These are phyloP conservation scores for Rhinoderma darwinii DNA, from an alignment of 2,113 vertebrate genomes.

Conservation along the genomic window DNA sequence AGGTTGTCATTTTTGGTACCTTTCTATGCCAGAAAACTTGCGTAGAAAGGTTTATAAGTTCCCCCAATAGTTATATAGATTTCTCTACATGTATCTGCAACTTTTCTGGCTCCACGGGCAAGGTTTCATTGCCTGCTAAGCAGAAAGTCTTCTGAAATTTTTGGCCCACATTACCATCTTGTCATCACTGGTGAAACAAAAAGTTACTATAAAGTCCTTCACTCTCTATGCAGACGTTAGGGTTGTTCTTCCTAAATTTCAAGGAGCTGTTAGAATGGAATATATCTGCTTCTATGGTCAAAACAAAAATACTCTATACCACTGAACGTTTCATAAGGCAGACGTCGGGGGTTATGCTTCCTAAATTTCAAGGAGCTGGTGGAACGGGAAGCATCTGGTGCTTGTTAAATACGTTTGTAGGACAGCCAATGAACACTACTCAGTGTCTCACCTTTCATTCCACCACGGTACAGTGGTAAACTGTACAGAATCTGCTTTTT, in stretches of 20 bases:
- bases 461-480: conserved; percentile 62
- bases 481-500: conserved; percentile 64
- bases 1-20: too few relatives aligned
- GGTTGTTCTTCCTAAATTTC: neutral
- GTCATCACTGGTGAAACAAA: neutral
- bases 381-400: conserved; percentile 65
- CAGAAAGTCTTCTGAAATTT: neutral
- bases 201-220: neutral
- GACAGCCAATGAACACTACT: conserved; percentile 65
- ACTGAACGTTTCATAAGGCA: conserved; percentile 64
- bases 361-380: conserved; percentile 27
- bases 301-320: conserved; percentile 60
- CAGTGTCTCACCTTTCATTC: conserved; percentile 66
- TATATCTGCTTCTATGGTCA: conserved; percentile 7
- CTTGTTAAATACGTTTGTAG: conserved; percentile 61
- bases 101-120: neutral
- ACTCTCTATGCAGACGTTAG: neutral
- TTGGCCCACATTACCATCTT: neutral
- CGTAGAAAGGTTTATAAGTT: too few relatives aligned
- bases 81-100: too few relatives aligned
- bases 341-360: conserved; percentile 8
- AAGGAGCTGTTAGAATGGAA: conserved; percentile 26
- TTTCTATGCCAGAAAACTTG: too few relatives aligned
- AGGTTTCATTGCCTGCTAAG: neutral
- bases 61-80: too few relatives aligned